Conservation (phyloP, 1,140 invertebrate genomes). For the Mizuhopecten yessoensis region DNA sequence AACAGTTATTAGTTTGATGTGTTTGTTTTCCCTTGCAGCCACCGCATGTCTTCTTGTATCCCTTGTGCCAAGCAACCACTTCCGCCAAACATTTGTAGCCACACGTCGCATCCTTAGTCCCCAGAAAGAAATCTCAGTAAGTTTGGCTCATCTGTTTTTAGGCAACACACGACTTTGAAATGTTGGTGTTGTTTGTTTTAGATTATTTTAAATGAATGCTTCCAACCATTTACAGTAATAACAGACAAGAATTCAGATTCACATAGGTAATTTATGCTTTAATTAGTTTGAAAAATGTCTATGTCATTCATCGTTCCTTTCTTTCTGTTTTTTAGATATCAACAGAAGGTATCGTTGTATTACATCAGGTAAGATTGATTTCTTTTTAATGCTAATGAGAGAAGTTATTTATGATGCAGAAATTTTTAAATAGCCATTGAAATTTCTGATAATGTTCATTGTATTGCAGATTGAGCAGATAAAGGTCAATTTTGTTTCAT, state of each 20-base stretch:
- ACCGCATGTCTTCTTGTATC: slow-evolving; percentile 94
- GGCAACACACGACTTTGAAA: not conserved
- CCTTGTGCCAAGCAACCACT: slow-evolving; percentile 93
- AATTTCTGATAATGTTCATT: too few relatives aligned
- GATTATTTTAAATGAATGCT: not conserved
- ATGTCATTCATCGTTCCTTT: slow-evolving; percentile 43
- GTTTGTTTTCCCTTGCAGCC: slow-evolving; percentile 84
- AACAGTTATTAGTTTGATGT: too few relatives aligned
- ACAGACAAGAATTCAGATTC: not conserved
- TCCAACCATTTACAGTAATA: too few relatives aligned
- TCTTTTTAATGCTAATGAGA: too few relatives aligned
- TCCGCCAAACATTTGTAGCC: slow-evolving; percentile 92
- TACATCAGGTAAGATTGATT: slow-evolving; percentile 89
- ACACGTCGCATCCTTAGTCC: slow-evolving; percentile 84
- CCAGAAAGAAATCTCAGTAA: slow-evolving; percentile 82
- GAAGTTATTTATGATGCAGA: too few relatives aligned
- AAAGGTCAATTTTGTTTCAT: too few relatives aligned
- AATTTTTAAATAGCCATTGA: too few relatives aligned
- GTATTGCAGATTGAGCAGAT: too few relatives aligned
- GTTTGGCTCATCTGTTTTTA: too few relatives aligned
- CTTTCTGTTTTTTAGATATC: slow-evolving; percentile 81
- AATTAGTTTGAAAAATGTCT: not conserved
- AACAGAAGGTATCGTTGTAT: slow-evolving; percentile 89
- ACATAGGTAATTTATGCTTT: not conserved
- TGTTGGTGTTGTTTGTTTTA: not conserved